Evolutionary conservation across 2,888 invertebrate genomes (phyloP), one percentile per base, ranked within the genome.

Genomic region (Aspidiotus rigidus): DNA sequence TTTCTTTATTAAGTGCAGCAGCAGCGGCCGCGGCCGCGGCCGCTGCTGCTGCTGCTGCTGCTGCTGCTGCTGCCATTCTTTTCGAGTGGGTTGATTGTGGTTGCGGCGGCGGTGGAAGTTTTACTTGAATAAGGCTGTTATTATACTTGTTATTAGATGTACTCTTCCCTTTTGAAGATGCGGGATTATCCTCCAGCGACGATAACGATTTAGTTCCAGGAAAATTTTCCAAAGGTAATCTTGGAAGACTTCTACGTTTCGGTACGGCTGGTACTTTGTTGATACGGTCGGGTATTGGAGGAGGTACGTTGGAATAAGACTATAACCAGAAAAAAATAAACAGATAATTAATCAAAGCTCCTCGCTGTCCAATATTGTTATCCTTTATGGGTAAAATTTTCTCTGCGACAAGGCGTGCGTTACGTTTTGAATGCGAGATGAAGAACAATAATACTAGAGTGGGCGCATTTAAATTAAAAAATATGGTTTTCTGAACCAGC

Each of bases 1-100:
- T 15, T 59, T 62, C 41, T 62, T 54, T 67, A 63, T 67, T 61
- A 57, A 73, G 53, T 69, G 74, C 69, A 59, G 72, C 57, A 70
- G 72, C 69, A 41, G 74, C 70, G 55, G 74, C 74, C 54, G 71
- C 61, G 17, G 71, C 55, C 59, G 69, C 16, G 42, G 71, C 16
- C 62, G 66, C 41, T 15, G 71, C n/a, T 62, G 61, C 10, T 9
- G 70, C 44, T n/a, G 70, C 16, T 39, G 57, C 49, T 81, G 81
- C 0, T 79, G 80, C 64, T 77, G 79, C 7, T 79, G 79, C 62
- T 73, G 41, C 79, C 78, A 70, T 49, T 44, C 69, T 56, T 62
- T 69, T 69, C 39, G 62, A 69, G n/a, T 63, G 49, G 28, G 59
- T 39, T 10, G 61, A 39, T 28, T 28, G 28, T 1, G 67, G 44